A percentile compares a stretch with the other conserved stretches of the same genome.
Conservation (phyloP, 2,113 vertebrate genomes). For the Bolborhynchus lineola region DNA sequence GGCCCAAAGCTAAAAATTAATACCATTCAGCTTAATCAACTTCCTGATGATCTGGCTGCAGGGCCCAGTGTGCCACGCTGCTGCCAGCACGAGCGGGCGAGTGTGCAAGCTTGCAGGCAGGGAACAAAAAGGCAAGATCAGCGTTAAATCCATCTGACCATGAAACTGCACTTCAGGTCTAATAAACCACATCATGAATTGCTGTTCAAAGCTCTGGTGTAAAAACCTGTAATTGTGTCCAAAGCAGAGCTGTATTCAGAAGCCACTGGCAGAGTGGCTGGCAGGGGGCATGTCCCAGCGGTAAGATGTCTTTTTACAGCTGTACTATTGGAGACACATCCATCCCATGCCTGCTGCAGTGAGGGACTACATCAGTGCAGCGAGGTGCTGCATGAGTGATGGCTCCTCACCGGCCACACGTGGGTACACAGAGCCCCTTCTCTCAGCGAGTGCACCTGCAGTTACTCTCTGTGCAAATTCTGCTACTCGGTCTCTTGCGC, state of each 20-base stretch:
- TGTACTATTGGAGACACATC: neutral
- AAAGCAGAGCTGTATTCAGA: neutral
- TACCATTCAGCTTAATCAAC: neutral
- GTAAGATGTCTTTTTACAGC: neutral
- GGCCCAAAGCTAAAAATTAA: neutral
- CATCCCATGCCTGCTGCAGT: neutral
- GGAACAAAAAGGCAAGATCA: neutral
- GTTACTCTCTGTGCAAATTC: neutral
- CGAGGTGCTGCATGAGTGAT: rapidly evolving
- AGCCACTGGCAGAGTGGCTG: neutral
- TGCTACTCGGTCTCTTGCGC: neutral
- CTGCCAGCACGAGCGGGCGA: neutral
- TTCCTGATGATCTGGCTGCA: neutral
- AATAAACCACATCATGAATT: neutral
- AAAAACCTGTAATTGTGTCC: neutral
- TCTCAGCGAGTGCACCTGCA: neutral
- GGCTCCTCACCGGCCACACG: rapidly evolving
- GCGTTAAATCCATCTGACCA: neutral
- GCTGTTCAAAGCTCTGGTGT: neutral
- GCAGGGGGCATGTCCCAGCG: neutral
- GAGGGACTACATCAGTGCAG: neutral
- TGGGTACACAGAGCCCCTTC: neutral
- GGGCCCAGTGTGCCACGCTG: neutral
- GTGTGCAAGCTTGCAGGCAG: neutral
- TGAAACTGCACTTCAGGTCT: neutral